A percentile compares a stretch with the other conserved stretches of the same genome.
These are phyloP conservation scores for Xylocopa sonorina DNA, from an alignment of 1,140 invertebrate species.

Conservation along the genomic window DNA sequence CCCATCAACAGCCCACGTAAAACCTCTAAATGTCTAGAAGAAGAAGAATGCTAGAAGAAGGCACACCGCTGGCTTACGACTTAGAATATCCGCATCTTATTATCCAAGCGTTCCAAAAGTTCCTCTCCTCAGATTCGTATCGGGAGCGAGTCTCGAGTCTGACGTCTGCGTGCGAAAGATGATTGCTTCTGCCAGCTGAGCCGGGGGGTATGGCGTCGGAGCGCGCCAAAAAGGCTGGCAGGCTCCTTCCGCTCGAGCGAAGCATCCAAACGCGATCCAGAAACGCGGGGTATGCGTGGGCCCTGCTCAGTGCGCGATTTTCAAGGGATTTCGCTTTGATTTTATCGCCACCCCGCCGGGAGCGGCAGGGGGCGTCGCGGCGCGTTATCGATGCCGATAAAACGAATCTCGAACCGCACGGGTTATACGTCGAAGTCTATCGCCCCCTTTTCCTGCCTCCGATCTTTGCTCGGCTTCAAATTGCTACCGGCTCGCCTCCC, in stretches of 20 bases:
- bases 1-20: too few relatives aligned
- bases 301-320: constrained; percentile 29
- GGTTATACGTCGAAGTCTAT: too few relatives aligned
- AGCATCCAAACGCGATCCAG: constrained; percentile 43
- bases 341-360: constrained; percentile 30
- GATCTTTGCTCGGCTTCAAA: constrained; percentile 1
- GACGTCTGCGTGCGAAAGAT: constrained; percentile 45
- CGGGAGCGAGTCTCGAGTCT: constrained; percentile 2
- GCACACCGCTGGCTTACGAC: background rate
- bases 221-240: constrained; percentile 22
- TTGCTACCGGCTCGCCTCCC: constrained; percentile 1
- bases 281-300: constrained; percentile 20
- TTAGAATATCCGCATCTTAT: constrained; percentile 12
- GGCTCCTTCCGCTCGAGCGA: constrained; percentile 44
- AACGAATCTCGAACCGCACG: constrained; percentile 24
- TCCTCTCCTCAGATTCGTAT: constrained; percentile 19
- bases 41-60: too few relatives aligned
- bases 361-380: background rate
- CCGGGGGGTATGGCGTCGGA: constrained; percentile 30
- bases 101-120: background rate
- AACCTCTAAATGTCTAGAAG: too few relatives aligned
- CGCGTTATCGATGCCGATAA: constrained; percentile 32
- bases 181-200: constrained; percentile 53
- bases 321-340: constrained; percentile 50
- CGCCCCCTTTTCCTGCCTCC: background rate